Base-by-base conservation (phyloP, 2,888 invertebrate species). In the Parnassius mnemosyne region DNA sequence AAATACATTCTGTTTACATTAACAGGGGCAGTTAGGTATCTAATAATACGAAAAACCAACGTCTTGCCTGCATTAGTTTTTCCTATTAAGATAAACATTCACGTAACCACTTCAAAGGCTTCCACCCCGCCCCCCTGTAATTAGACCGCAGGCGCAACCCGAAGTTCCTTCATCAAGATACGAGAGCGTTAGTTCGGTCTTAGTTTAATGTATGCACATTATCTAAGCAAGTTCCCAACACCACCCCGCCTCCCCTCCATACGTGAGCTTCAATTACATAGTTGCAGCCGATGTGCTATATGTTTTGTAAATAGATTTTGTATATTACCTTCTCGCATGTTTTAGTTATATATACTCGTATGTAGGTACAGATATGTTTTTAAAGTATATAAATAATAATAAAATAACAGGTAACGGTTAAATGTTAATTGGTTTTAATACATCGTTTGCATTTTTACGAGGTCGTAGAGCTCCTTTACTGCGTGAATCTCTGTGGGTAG, bases 181-280 rank as follows among this genome's bases (percentile, higher is more conserved):
- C 84, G 81, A 72, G 72, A 74, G 83, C 85, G 86, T 84, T 90
- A 91, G 90, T 91, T 91, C 80, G 78, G 84, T 79, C 85, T 85
- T 85, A 89, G 89, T 89, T 89, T 91, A 91, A 91, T 90, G 86
- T 89, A 91, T 91, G 89, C 90, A 89, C 87, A 89, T 90, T 91
- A 91, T 89, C 90, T 91, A 89, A 90, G 89, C 87, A 86, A 89
- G 83, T 86, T 85, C 81, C 76, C 77, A 68, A 71, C 75, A 76
- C 49, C 13, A 75, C 72, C 73, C 71, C 7, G 5, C 72, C 71
- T 73, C 72, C 71, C 77, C 77, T 12, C 72, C 75, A 78, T 80
- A 81, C 79, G 79, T 83, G 78, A 74, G 78, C 82, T 80, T 81
- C 84, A 84, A 64, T 64, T 64, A 34, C 34, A 34, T 34, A 64